These are phyloP conservation scores for Apamea anceps DNA, from an alignment of 2,888 invertebrate genomes.

Conservation along the genomic window DNA sequence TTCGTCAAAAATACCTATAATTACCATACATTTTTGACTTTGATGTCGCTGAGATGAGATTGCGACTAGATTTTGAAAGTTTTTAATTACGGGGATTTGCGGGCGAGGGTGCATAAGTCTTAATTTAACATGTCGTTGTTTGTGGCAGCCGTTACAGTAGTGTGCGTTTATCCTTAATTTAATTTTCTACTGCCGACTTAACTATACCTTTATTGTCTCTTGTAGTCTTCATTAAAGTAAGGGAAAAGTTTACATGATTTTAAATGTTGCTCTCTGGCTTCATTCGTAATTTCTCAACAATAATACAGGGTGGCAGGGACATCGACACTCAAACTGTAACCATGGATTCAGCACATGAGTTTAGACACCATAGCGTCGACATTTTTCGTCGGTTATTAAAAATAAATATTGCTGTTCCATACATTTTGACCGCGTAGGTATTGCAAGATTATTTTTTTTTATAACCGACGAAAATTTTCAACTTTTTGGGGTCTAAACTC, in stretches of 20 bases:
- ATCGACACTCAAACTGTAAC: too few relatives aligned
- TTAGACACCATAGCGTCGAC: too few relatives aligned
- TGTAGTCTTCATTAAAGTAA: conserved; percentile 22
- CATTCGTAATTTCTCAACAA: conserved; percentile 11
- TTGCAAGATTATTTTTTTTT: too few relatives aligned
- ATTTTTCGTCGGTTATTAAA: too few relatives aligned
- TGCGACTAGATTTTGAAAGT: background rate
- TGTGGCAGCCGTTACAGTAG: conserved; percentile 4
- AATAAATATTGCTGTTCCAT: too few relatives aligned
- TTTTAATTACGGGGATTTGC: background rate
- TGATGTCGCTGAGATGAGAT: background rate
- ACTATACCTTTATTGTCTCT: conserved; percentile 1
- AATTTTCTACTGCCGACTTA: conserved; percentile 19
- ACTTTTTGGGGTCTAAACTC: too few relatives aligned
- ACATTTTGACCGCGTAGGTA: too few relatives aligned
- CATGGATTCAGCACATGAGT: too few relatives aligned
- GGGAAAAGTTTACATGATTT: conserved; percentile 4
- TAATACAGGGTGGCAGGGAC: background rate
- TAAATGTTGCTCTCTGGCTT: conserved; percentile 51
- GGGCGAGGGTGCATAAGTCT: background rate
- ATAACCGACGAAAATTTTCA: too few relatives aligned
- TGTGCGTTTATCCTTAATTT: conserved; percentile 37
- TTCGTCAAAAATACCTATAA: too few relatives aligned
- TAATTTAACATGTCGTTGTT: background rate
- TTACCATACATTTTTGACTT: background rate